Conservation (phyloP, 2,888 invertebrate species). For the Cancer borealis region DNA sequence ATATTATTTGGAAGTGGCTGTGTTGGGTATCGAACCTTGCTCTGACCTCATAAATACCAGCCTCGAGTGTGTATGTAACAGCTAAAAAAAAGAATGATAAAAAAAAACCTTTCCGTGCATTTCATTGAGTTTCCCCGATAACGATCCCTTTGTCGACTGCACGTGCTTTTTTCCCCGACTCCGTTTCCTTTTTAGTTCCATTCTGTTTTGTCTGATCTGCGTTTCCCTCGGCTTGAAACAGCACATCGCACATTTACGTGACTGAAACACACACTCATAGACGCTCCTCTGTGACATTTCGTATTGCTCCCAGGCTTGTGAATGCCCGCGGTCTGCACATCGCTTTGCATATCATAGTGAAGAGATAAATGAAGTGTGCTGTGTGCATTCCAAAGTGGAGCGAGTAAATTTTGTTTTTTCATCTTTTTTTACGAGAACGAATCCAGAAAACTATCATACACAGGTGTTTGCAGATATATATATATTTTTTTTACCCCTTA, state of each 20-base stretch:
- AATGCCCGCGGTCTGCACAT: neutral
- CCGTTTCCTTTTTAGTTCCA: neutral
- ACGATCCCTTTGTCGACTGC: constrained; percentile 12
- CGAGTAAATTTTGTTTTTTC: neutral
- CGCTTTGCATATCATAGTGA: neutral
- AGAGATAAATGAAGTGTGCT: neutral
- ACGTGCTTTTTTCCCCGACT: constrained; percentile 10
- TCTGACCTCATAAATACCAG: neutral
- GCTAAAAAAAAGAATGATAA: neutral
- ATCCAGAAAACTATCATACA: too few species aligned
- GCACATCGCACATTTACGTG: neutral
- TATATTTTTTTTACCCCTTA: neutral
- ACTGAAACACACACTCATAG: neutral
- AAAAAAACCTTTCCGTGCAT: neutral
- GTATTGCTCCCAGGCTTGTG: neutral
- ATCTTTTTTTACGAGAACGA: too few species aligned
- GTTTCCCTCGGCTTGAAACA: neutral
- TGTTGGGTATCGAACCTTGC: neutral
- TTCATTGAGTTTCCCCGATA: neutral
- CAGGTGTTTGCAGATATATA: too few species aligned
- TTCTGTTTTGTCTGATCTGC: constrained; percentile 8
- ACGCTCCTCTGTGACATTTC: neutral
- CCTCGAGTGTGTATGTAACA: neutral
- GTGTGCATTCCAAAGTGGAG: neutral
- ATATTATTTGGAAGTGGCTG: neutral